Evolutionary conservation across 2,888 invertebrate species (phyloP).

Genomic region (Antheraea assamensis): DNA sequence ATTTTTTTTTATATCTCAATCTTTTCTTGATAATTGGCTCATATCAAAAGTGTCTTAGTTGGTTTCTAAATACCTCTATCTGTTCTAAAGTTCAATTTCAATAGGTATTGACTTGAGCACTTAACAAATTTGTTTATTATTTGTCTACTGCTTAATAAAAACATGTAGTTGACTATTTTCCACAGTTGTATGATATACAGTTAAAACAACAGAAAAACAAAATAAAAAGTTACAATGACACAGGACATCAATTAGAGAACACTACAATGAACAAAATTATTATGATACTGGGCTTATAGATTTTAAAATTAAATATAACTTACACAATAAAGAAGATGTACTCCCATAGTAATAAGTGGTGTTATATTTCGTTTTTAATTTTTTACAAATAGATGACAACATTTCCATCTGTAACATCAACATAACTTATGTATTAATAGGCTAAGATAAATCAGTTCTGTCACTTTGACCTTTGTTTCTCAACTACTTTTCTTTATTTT

Average conservation of each 20-base stretch:
- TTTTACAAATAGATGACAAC: slow-evolving; percentile 48
- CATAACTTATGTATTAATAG: background rate
- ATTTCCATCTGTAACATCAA: slow-evolving; percentile 57
- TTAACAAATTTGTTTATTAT: too few species aligned
- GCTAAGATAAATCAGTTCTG: too few species aligned
- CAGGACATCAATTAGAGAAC: too few species aligned
- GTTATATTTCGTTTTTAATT: slow-evolving; percentile 45
- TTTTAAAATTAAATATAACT: slow-evolving; percentile 36
- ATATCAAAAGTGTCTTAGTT: background rate
- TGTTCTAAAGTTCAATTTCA: background rate
- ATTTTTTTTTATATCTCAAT: background rate
- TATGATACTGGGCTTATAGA: background rate
- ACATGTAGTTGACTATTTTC: too few species aligned
- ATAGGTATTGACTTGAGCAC: background rate
- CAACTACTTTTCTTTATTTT: too few species aligned
- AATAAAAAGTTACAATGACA: too few species aligned
- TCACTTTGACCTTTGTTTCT: too few species aligned
- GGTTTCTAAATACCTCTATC: too few species aligned
- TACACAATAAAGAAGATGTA: slow-evolving; percentile 57
- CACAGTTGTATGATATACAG: too few species aligned
- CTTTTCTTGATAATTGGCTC: background rate
- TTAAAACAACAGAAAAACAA: too few species aligned
- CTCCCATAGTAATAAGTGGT: slow-evolving; percentile 53
- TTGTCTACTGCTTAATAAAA: too few species aligned
- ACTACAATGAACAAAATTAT: background rate